Percentiles rank a stretch among this genome's conserved stretches.
Conservation (phyloP, 2,797 vertebrate genomes). For the Sebastes nivosus region DNA sequence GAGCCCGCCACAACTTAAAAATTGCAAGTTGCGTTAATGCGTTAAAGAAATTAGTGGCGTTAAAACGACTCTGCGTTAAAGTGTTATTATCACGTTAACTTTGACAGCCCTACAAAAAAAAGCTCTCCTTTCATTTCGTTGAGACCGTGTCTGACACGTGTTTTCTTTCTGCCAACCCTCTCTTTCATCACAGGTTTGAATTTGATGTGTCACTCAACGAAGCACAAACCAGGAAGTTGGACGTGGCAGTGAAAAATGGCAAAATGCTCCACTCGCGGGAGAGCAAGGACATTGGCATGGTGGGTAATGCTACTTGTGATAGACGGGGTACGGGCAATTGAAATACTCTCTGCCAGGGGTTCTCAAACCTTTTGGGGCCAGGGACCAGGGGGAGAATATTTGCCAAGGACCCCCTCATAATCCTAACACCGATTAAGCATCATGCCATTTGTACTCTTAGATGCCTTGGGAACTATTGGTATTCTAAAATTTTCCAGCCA, state of each 20-base stretch:
- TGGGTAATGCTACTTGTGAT: constrained; percentile 44
- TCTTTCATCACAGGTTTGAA: constrained; percentile 86
- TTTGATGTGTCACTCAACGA: constrained; percentile 88
- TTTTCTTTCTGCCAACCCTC: not conserved
- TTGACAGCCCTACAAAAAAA: not conserved
- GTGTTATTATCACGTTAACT: too few species aligned
- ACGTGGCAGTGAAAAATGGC: constrained; percentile 93
- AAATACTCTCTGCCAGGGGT: not conserved
- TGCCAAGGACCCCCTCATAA: too few species aligned
- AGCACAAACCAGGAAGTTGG: constrained; percentile 86
- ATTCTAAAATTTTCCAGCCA: too few species aligned
- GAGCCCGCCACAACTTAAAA: too few species aligned
- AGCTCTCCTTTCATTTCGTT: not conserved
- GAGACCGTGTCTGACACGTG: not conserved
- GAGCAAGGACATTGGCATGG: constrained; percentile 93
- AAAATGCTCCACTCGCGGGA: constrained; percentile 87
- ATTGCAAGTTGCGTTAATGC: too few species aligned
- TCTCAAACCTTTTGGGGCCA: too few species aligned
- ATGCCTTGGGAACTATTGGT: too few species aligned
- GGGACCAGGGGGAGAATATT: too few species aligned
- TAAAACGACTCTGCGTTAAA: too few species aligned
- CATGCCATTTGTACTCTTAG: too few species aligned
- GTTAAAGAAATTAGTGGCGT: too few species aligned
- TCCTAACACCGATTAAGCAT: too few species aligned
- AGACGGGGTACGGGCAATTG: not conserved